Evolutionary conservation across 2,797 vertebrate genomes (phyloP).

Genomic region (Enteromius unitaeniatus): DNA sequence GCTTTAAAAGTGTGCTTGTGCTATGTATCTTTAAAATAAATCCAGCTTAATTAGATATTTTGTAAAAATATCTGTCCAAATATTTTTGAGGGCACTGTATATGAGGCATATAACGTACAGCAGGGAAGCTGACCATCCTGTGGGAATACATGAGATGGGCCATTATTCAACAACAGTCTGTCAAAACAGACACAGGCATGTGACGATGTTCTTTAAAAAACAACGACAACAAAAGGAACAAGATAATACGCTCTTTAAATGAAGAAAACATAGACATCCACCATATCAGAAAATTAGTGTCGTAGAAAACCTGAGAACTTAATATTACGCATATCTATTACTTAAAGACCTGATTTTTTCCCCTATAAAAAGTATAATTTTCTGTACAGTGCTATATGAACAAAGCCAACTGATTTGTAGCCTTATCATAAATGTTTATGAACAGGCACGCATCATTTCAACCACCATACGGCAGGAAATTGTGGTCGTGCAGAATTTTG

Average conservation of each 20-base stretch:
- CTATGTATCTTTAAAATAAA: conserved; percentile 1
- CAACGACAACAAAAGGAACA: conserved; percentile 63
- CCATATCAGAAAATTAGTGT: conserved; percentile 79
- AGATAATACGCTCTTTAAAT: conserved; percentile 70
- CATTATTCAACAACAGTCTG: conserved; percentile 58
- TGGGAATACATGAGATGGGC: conserved; percentile 47
- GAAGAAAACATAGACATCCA: conserved; percentile 69
- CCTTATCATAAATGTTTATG: conserved; percentile 83
- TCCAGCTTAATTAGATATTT: conserved; percentile 9
- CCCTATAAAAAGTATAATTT: conserved; percentile 87
- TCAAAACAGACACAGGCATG: conserved; percentile 75
- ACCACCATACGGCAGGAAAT: conserved; percentile 81
- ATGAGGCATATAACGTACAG: conserved; percentile 1
- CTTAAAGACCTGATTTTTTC: conserved; percentile 84
- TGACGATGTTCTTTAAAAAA: conserved; percentile 76
- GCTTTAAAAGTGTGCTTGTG: conserved; percentile 25
- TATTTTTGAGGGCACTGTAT: not conserved
- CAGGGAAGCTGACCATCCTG: not conserved
- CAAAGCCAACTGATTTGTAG: conserved; percentile 79
- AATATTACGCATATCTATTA: conserved; percentile 84
- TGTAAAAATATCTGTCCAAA: conserved; percentile 3
- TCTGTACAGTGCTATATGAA: conserved; percentile 87
- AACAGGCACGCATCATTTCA: conserved; percentile 81
- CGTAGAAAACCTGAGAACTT: conserved; percentile 88
- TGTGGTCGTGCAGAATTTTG: conserved; percentile 80